Evolutionary conservation across 2,888 invertebrate species (phyloP).

Genomic region (Teleiodes luculella): DNA sequence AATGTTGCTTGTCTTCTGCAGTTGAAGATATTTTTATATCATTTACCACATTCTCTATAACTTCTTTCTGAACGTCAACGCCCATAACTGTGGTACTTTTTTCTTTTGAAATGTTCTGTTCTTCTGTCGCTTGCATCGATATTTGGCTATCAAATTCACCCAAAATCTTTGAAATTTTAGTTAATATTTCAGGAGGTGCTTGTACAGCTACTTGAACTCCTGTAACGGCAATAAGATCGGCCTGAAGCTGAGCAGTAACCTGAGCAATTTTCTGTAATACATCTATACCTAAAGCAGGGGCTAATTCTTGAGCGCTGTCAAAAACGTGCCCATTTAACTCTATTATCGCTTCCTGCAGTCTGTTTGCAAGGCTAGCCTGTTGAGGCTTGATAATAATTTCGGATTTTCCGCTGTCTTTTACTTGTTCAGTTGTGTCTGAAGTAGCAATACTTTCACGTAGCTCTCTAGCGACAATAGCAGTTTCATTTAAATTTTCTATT

Average conservation of each 20-base stretch:
- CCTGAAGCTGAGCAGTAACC: constrained; percentile 47
- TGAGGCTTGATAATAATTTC: constrained; percentile 23
- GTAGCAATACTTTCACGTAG: constrained; percentile 41
- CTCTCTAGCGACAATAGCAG: constrained; percentile 47
- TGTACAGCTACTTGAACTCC: constrained; percentile 34
- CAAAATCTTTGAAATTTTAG: not conserved
- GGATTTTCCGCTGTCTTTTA: constrained; percentile 19
- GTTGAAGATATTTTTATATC: not conserved
- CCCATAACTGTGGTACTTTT: too few relatives aligned
- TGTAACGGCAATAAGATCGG: constrained; percentile 45
- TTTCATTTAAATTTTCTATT: constrained; percentile 46
- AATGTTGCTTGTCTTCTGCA: too few relatives aligned
- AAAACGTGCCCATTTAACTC: constrained; percentile 44
- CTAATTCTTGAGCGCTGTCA: constrained; percentile 42
- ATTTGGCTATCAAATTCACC: too few relatives aligned
- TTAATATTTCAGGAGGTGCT: constrained; percentile 25
- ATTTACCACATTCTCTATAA: too few relatives aligned
- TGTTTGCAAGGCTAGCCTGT: constrained; percentile 40
- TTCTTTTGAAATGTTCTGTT: too few relatives aligned
- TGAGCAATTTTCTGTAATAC: constrained; percentile 34
- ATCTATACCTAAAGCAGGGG: constrained; percentile 34
- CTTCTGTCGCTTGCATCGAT: too few relatives aligned
- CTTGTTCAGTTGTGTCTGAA: constrained; percentile 24
- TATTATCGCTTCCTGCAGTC: constrained; percentile 46
- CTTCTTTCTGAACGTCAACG: too few relatives aligned